These are phyloP conservation scores for Dryobota labecula DNA, from an alignment of 2,888 invertebrate species.

Conservation along the genomic window DNA sequence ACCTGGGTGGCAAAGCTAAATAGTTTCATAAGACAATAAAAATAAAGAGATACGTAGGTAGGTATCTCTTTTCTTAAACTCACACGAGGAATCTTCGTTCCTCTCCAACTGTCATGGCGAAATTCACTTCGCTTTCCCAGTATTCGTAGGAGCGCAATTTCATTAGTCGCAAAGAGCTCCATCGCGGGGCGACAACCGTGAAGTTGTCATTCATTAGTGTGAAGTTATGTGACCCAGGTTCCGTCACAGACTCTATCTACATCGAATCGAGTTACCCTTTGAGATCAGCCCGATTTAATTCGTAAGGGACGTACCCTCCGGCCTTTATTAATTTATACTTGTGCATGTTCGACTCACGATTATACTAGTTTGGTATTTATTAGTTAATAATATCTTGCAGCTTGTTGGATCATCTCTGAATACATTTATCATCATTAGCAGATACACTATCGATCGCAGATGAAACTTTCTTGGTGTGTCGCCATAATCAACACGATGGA, in stretches of 20 bases:
- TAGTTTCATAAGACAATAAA: not conserved
- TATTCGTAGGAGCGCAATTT: slow-evolving; percentile 79
- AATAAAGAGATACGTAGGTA: too few relatives aligned
- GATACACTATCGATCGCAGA: slow-evolving; percentile 2
- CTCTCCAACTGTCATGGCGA: slow-evolving; percentile 60
- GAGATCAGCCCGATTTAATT: slow-evolving; percentile 66
- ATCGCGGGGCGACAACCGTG: slow-evolving; percentile 74
- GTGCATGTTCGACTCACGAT: slow-evolving; percentile 25
- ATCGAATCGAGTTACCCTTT: slow-evolving; percentile 72
- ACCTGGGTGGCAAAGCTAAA: too few relatives aligned
- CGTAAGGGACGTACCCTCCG: slow-evolving; percentile 42
- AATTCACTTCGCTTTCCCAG: slow-evolving; percentile 67
- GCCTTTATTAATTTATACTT: slow-evolving; percentile 47
- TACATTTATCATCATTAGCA: slow-evolving; percentile 24
- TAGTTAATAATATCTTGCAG: slow-evolving; percentile 11
- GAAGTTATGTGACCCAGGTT: slow-evolving; percentile 76
- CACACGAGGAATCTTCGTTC: slow-evolving; percentile 45
- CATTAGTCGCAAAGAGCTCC: slow-evolving; percentile 81
- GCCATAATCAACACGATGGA: not conserved
- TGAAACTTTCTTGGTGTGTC: slow-evolving; percentile 10
- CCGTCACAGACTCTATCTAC: slow-evolving; percentile 68
- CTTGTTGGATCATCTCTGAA: slow-evolving; percentile 24
- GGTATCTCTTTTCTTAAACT: slow-evolving; percentile 5
- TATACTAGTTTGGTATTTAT: slow-evolving; percentile 6
- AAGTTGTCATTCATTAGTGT: slow-evolving; percentile 82